Evolutionary conservation across 2,888 invertebrate species (phyloP), one percentile per base, ranked within the genome.

Genomic region (Heliconius sara): DNA sequence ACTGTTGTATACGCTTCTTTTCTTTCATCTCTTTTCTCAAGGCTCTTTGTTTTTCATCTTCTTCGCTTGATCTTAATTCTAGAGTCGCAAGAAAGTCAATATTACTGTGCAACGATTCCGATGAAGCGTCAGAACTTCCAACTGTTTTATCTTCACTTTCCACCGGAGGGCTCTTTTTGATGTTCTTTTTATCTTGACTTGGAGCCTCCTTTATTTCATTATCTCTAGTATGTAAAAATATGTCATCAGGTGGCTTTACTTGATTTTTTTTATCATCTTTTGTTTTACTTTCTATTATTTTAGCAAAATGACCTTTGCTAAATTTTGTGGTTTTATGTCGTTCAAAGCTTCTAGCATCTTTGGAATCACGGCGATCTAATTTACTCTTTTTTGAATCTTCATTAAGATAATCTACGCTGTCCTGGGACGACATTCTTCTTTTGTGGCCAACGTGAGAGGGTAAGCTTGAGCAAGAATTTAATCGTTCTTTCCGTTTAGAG

Each of bases 381-480:
- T 96, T 97, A 84, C 95, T 93, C 83, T 96, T 96, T 86, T 97
- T 97, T 4, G 95, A 88, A 22, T 96, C 96, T 81, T 97, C 97
- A 77, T 95, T 93, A 4, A 95, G 88, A 77, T 92, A 92, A 84
- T 96, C 96, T 76, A 95, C 85, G 86, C 96, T 96, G 80, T 98
- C 98, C 88, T 98, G 98, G 2, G 97, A 97, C 83, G 98, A 98
- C 87, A 97, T 96, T 81, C 98, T 96, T 76, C 98, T 95, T 91
- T 98, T 98, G 79, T 96, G 94, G 0, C 97, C 96, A 52, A 97
- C 96, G 80, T 96, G 96, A 6, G 96, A 96, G 7, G 97, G 96
- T 84, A 96, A 91, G 89, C 96, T 96, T 65, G 95, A 95, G 88
- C 93, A 94, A 2, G 95, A 95, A 89, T 96, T 96, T 79, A 96